phyloP scores from a whole-genome alignment of 2,888 invertebrate species.

The Hydropsyche betteni region DNA sequence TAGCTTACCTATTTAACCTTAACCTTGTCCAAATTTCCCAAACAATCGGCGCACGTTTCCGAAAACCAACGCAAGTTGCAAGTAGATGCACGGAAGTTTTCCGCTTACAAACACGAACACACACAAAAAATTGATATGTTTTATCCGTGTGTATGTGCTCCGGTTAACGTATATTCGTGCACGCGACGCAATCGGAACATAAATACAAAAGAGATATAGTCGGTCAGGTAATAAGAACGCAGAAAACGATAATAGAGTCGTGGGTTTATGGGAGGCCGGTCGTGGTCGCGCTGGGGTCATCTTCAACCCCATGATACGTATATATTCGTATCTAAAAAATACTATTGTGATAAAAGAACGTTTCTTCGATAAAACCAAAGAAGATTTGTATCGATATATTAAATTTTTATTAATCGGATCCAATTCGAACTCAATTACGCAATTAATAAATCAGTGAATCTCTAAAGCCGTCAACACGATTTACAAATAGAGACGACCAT shows the following conservation, averaged over 20 bases:
- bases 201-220: constrained; percentile 49
- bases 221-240: constrained; percentile 51
- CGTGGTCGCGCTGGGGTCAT: constrained; percentile 29
- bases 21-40: neutral
- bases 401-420: too few relatives aligned
- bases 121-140: too few relatives aligned
- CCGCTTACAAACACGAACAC: constrained; percentile 9
- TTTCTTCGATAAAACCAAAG: too few relatives aligned
- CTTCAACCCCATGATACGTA: neutral
- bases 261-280: constrained; percentile 49
- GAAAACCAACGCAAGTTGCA: constrained; percentile 41
- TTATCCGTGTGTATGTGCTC: neutral
- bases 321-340: too few relatives aligned
- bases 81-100: constrained; percentile 45
- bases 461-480: too few relatives aligned
- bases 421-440: too few relatives aligned
- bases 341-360: too few relatives aligned
- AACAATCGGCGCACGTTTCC: constrained; percentile 38
- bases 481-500: too few relatives aligned
- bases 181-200: constrained; percentile 38
- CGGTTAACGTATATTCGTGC: constrained; percentile 38
- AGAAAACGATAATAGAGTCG: constrained; percentile 51
- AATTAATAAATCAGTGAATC: too few relatives aligned
- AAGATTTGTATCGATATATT: too few relatives aligned
- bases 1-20: too few relatives aligned